A percentile compares a stretch with the other conserved stretches of the same genome.
phyloP scores from a whole-genome alignment of 35 echinoderm and acorn worm genomes.

The Heliocidaris erythrogramma region DNA sequence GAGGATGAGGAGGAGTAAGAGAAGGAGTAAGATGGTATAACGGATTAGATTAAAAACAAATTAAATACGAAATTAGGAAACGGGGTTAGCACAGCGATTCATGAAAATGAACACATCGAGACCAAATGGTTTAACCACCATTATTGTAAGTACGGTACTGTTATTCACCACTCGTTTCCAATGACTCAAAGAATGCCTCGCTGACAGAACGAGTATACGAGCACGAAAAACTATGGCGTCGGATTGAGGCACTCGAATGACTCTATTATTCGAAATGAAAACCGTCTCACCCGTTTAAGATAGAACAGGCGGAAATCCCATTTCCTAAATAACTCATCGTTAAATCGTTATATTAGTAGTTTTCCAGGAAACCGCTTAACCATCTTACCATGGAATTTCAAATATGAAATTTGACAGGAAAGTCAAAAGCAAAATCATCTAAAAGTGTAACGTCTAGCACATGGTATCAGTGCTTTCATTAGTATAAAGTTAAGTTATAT shows the following conservation, averaged over 20 bases:
- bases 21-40: too few species aligned
- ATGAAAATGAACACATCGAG: too few species aligned
- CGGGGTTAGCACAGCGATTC: too few species aligned
- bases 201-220: too few species aligned
- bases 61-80: too few species aligned
- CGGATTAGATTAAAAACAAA: too few species aligned
- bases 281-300: not conserved
- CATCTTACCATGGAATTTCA: not conserved
- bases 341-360: not conserved
- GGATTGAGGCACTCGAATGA: not conserved
- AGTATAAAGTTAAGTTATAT: not conserved
- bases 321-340: not conserved
- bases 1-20: too few species aligned
- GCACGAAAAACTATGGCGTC: not conserved
- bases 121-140: too few species aligned
- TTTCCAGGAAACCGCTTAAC: not conserved
- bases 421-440: not conserved
- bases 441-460: not conserved
- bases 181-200: too few species aligned
- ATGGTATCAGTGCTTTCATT: not conserved
- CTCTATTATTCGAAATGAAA: not conserved
- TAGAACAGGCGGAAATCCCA: not conserved
- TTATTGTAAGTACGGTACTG: too few species aligned
- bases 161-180: too few species aligned
- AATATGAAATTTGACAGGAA: not conserved